phyloP scores from a whole-genome alignment of 2,888 invertebrate species.

The Liodrosophila aerea region DNA sequence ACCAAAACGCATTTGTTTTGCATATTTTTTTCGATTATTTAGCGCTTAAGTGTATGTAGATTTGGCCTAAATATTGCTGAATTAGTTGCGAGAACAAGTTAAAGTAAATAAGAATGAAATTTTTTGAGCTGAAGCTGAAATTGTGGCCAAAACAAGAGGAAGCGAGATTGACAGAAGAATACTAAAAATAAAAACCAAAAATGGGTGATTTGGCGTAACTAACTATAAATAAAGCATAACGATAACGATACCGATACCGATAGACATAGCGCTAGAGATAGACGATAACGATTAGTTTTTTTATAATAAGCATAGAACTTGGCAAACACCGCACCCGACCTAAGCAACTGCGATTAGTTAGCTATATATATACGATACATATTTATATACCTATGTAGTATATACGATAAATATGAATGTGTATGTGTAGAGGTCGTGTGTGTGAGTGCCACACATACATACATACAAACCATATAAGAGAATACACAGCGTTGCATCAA shows the following conservation, averaged over 20 bases:
- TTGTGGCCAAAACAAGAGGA: conserved; percentile 52
- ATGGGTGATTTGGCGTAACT: conserved; percentile 24
- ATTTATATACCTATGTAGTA: conserved; percentile 4
- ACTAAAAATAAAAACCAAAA: conserved; percentile 13
- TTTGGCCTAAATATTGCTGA: conserved; percentile 73
- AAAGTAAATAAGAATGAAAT: conserved; percentile 34
- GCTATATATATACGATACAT: conserved; percentile 19
- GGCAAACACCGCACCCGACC: conserved; percentile 62
- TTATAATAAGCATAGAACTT: conserved; percentile 43
- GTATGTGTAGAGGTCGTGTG: conserved; percentile 26
- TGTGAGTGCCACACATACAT: conserved; percentile 39
- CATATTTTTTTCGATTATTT: conserved; percentile 23
- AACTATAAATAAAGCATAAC: conserved; percentile 18
- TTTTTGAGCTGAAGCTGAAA: conserved; percentile 40
- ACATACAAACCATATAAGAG: conserved; percentile 24
- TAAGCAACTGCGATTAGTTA: conserved; percentile 49
- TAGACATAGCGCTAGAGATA: conserved; percentile 27
- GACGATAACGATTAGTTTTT: conserved; percentile 17
- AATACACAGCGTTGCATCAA: conserved; percentile 68
- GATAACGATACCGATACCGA: conserved; percentile 22
- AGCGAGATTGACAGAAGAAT: neutral
- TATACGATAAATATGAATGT: conserved; percentile 10
- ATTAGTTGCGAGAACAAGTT: conserved; percentile 66
- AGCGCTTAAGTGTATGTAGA: conserved; percentile 43
- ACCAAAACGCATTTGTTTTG: conserved; percentile 19